Percentiles rank a stretch among this genome's conserved stretches.
Evolutionary conservation across 2,888 invertebrate genomes (phyloP).

Genomic region (Metallyticus violacea): DNA sequence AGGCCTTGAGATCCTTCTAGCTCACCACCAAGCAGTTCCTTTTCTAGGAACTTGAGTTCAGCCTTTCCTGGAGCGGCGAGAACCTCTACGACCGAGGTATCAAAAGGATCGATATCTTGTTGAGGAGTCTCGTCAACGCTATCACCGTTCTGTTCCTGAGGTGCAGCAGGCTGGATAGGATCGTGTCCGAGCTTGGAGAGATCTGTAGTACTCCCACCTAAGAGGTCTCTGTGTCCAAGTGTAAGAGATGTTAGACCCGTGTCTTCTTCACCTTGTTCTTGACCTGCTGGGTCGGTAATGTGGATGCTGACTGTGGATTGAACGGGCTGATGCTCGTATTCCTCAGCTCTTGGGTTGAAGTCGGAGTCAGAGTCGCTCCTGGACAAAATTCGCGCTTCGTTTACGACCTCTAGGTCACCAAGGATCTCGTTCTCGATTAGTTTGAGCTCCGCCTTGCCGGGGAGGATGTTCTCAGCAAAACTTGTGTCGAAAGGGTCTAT

Average conservation of each 20-base stretch:
- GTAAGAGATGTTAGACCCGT: constrained; percentile 49
- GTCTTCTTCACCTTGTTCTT: constrained; percentile 42
- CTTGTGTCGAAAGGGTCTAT: constrained; percentile 82
- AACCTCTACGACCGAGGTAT: constrained; percentile 72
- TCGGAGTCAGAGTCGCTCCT: constrained; percentile 52
- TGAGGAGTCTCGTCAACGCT: constrained; percentile 42
- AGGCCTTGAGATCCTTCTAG: constrained; percentile 41
- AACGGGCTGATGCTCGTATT: constrained; percentile 52
- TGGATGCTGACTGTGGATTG: constrained; percentile 55
- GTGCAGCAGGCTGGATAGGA: constrained; percentile 59
- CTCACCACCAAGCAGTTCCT: constrained; percentile 61
- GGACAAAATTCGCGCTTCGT: constrained; percentile 28
- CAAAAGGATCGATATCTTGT: constrained; percentile 73
- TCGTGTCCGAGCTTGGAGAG: constrained; percentile 65
- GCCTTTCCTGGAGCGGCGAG: constrained; percentile 74
- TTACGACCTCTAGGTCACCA: constrained; percentile 40
- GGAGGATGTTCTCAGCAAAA: constrained; percentile 74
- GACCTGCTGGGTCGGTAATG: constrained; percentile 61
- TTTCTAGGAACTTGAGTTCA: constrained; percentile 74
- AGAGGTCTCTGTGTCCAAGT: constrained; percentile 59
- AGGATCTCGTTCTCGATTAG: constrained; percentile 58
- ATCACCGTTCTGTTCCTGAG: constrained; percentile 35
- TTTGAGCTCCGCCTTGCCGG: constrained; percentile 59
- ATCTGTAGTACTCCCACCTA: constrained; percentile 76
- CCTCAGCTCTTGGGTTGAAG: constrained; percentile 59